Evolutionary conservation across 2,888 invertebrate species (phyloP).

Genomic region (Ectemnius cavifrons): DNA sequence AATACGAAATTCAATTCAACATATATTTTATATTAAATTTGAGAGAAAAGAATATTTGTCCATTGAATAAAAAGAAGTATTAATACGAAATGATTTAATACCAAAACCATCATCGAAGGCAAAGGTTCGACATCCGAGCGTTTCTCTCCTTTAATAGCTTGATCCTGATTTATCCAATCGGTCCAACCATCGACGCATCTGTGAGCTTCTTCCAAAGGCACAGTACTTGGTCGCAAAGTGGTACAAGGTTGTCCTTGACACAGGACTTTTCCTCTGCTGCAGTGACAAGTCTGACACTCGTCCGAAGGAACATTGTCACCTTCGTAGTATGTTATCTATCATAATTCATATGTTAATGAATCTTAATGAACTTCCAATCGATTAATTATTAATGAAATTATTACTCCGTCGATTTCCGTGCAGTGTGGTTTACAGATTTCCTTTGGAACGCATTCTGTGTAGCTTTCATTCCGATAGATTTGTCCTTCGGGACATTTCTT

Average conservation of each 20-base stretch:
- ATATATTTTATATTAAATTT: no score
- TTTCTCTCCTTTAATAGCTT: constrained; percentile 76
- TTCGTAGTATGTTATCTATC: constrained; percentile 80
- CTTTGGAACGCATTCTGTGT: constrained; percentile 86
- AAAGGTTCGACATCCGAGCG: constrained; percentile 81
- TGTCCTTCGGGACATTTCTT: constrained; percentile 86
- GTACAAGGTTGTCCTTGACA: constrained; percentile 87
- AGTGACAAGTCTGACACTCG: constrained; percentile 89
- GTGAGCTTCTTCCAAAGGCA: constrained; percentile 73
- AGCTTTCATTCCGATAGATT: constrained; percentile 85
- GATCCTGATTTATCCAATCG: constrained; percentile 85
- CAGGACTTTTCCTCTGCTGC: constrained; percentile 84
- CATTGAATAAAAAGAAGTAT: neutral
- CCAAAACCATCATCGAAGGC: constrained; percentile 80
- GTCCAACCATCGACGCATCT: constrained; percentile 88
- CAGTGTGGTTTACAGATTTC: constrained; percentile 86
- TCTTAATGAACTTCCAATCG: neutral
- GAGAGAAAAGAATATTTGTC: neutral
- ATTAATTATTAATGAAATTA: neutral
- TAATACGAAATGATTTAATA: neutral
- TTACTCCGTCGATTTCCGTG: constrained; percentile 82
- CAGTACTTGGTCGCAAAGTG: constrained; percentile 65
- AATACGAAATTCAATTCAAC: no score
- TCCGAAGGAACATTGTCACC: constrained; percentile 88
- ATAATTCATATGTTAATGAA: neutral